phyloP scores from a whole-genome alignment of 2,888 invertebrate species.

The Orchesellides sinensis region DNA sequence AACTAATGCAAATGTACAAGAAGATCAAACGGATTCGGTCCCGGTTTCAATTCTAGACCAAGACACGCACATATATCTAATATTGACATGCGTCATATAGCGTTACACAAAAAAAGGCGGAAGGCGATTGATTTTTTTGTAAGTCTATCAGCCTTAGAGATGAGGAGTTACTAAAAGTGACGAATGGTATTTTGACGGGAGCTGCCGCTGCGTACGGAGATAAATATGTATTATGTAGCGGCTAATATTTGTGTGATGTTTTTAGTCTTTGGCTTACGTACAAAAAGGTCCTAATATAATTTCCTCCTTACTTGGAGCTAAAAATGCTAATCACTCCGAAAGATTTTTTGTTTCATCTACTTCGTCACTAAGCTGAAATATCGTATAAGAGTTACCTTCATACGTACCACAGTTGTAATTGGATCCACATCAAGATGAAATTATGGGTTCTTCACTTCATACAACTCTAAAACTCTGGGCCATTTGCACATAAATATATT shows the following conservation, averaged over 20 bases:
- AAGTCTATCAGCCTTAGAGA: constrained; percentile 2
- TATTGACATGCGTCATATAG: constrained; percentile 58
- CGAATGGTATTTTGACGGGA: constrained; percentile 22
- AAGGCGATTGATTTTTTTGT: constrained; percentile 23
- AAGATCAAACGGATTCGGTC: constrained; percentile 46
- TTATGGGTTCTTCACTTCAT: constrained; percentile 42
- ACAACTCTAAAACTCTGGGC: constrained; percentile 24
- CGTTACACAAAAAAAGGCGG: constrained; percentile 58
- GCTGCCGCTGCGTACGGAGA: not conserved
- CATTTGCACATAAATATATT: constrained; percentile 35
- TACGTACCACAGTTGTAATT: constrained; percentile 34
- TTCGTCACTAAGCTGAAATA: constrained; percentile 11
- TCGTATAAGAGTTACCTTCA: not conserved
- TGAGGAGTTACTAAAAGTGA: not conserved
- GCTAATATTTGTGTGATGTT: not conserved
- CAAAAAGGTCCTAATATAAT: not conserved
- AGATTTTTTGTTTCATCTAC: constrained; percentile 1
- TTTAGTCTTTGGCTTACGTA: not conserved
- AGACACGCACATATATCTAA: not conserved
- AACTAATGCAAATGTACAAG: too few species aligned
- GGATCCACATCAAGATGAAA: constrained; percentile 55
- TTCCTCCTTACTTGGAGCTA: constrained; percentile 47
- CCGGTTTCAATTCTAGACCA: constrained; percentile 35
- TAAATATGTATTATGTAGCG: not conserved
- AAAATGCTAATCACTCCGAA: constrained; percentile 49